Conservation (phyloP, 2,888 invertebrate genomes). For the Mellilla xanthometata region DNA sequence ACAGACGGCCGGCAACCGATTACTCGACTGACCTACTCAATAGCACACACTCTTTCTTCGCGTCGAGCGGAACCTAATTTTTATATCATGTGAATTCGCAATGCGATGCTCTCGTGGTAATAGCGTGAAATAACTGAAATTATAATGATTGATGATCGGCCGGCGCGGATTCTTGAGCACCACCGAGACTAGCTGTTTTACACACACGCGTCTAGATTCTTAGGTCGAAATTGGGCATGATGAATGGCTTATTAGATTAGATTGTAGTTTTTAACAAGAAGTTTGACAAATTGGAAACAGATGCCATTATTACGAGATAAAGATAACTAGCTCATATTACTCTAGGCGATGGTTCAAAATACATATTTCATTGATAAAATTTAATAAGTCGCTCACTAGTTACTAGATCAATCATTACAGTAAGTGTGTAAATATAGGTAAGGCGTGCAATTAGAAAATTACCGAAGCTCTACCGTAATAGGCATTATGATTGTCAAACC, state of each 20-base stretch:
- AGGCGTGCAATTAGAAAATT: no score
- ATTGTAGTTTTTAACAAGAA: slow-evolving; percentile 27
- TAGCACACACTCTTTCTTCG: slow-evolving; percentile 82
- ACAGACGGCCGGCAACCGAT: slow-evolving; percentile 69
- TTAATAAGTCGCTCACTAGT: no score
- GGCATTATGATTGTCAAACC: no score
- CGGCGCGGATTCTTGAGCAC: slow-evolving; percentile 37
- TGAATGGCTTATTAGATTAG: slow-evolving; percentile 22
- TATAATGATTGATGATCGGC: slow-evolving; percentile 28
- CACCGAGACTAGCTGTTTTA: slow-evolving; percentile 24
- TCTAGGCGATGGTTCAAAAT: background rate
- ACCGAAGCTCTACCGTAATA: no score
- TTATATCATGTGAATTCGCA: slow-evolving; percentile 73
- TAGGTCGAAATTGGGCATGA: slow-evolving; percentile 27
- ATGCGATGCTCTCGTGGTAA: slow-evolving; percentile 55
- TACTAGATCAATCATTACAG: no score
- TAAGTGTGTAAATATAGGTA: no score
- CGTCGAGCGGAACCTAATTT: slow-evolving; percentile 81
- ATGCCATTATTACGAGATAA: background rate
- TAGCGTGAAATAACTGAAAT: slow-evolving; percentile 65
- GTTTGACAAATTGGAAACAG: slow-evolving; percentile 27
- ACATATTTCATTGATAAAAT: background rate
- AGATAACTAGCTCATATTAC: background rate
- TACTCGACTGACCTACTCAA: slow-evolving; percentile 83
- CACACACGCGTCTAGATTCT: slow-evolving; percentile 17